Percentiles rank a stretch among this genome's conserved stretches.
phyloP scores from a whole-genome alignment of 2,888 invertebrate genomes.

The Hirtodrosophila duncani region DNA sequence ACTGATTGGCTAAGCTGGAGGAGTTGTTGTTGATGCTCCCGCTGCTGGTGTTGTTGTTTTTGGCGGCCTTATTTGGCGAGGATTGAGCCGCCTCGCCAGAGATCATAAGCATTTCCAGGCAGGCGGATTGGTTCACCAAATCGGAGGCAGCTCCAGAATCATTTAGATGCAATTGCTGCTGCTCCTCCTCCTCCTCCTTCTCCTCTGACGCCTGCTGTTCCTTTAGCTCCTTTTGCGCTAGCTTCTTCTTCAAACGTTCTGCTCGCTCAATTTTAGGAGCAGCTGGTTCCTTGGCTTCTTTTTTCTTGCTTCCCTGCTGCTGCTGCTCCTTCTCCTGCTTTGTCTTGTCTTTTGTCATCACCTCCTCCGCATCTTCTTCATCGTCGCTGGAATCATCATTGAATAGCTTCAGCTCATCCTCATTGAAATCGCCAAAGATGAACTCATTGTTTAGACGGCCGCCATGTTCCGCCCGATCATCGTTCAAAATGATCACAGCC shows the following conservation, averaged over 20 bases:
- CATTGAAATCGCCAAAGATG: slow-evolving; percentile 82
- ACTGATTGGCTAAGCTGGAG: slow-evolving; percentile 63
- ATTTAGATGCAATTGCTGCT: slow-evolving; percentile 50
- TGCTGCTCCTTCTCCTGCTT: background rate
- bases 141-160: slow-evolving; percentile 71
- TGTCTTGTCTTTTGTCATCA: slow-evolving; percentile 5
- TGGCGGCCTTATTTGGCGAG: slow-evolving; percentile 66
- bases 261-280: background rate
- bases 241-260: too few species aligned
- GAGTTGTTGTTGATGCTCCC: slow-evolving; percentile 37
- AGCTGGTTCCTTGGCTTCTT: too few species aligned
- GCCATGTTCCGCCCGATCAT: slow-evolving; percentile 76
- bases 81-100: slow-evolving; percentile 64
- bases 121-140: slow-evolving; percentile 58
- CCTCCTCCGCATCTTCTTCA: slow-evolving; percentile 29
- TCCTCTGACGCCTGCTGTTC: background rate
- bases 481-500: slow-evolving; percentile 86
- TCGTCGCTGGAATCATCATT: slow-evolving; percentile 44
- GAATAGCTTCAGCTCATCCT: slow-evolving; percentile 77
- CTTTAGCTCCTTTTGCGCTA: slow-evolving; percentile 1
- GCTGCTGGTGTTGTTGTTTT: slow-evolving; percentile 15
- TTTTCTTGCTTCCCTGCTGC: too few species aligned
- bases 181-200: slow-evolving; percentile 5
- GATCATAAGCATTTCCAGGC: slow-evolving; percentile 60
- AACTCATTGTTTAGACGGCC: slow-evolving; percentile 83